Evolutionary conservation across 2,113 vertebrate species (phyloP).

Genomic region (Macrotis lagotis): DNA sequence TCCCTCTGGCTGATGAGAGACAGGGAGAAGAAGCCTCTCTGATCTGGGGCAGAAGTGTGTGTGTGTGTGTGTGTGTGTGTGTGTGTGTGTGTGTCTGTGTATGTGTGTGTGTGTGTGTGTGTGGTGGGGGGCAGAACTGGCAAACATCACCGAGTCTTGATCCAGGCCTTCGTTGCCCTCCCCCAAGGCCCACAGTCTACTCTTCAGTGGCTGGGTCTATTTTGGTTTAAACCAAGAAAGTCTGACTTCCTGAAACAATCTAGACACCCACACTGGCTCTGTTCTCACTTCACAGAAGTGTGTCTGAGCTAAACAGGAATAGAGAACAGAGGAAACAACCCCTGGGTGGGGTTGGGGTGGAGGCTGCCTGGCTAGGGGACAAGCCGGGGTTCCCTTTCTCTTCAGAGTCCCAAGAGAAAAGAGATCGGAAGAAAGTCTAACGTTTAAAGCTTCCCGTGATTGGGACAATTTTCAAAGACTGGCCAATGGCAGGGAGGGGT

Average conservation of each 20-base stretch:
- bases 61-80: background rate
- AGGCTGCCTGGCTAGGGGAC: no score
- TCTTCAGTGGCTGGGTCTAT: background rate
- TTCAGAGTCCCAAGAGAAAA: no score
- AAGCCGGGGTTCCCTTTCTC: no score
- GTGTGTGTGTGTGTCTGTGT: no score
- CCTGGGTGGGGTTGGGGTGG: no score
- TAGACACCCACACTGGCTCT: conserved; percentile 63
- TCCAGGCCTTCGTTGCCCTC: background rate
- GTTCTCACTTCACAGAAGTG: conserved; percentile 30
- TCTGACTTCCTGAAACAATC: conserved; percentile 61
- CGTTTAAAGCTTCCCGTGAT: background rate
- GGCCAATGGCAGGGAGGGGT: background rate
- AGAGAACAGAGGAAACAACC: background rate
- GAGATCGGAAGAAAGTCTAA: no score
- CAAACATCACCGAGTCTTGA: no score
- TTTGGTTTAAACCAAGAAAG: conserved; percentile 29
- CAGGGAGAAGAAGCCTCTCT: background rate
- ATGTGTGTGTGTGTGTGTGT: background rate
- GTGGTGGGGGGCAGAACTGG: no score
- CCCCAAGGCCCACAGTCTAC: background rate
- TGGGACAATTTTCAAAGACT: no score
- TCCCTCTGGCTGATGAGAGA: conserved; percentile 51
- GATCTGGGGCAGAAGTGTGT: background rate
- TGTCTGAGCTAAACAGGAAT: background rate